Evolutionary conservation across 2,888 invertebrate species (phyloP).

Genomic region (Cantharis rufa): DNA sequence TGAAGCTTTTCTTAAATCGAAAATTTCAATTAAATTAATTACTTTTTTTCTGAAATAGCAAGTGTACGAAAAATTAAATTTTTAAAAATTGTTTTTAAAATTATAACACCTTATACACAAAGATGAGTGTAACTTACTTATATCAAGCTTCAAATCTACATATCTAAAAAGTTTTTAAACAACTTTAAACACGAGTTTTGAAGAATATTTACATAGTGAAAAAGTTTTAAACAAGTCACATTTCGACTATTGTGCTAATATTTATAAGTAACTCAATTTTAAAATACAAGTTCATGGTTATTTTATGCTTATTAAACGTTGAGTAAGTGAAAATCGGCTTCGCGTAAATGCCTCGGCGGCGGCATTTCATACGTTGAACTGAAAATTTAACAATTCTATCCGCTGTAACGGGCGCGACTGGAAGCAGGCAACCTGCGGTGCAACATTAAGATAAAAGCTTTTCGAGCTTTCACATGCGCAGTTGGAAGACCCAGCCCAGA

Average conservation of each 20-base stretch:
- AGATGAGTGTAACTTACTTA: not conserved
- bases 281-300: not conserved
- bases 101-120: not conserved
- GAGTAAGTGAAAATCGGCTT: not conserved
- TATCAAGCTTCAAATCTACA: not conserved
- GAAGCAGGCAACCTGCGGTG: conserved; percentile 29
- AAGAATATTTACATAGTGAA: not conserved
- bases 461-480: conserved; percentile 23
- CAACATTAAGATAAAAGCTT: conserved; percentile 23
- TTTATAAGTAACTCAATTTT: not conserved
- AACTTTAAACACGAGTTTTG: not conserved
- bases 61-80: not conserved
- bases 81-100: not conserved
- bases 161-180: not conserved
- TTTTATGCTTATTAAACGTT: not conserved
- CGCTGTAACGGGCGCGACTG: conserved; percentile 20
- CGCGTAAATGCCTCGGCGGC: conserved; percentile 8
- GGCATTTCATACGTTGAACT: conserved; percentile 11
- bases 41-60: not conserved
- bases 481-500: conserved; percentile 26
- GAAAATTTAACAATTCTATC: conserved; percentile 5
- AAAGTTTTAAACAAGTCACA: not conserved
- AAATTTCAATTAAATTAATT: not conserved
- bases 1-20: not conserved
- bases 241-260: not conserved